phyloP scores from a whole-genome alignment of 1,140 invertebrate species.

The Pseudomyrmex gracilis region DNA sequence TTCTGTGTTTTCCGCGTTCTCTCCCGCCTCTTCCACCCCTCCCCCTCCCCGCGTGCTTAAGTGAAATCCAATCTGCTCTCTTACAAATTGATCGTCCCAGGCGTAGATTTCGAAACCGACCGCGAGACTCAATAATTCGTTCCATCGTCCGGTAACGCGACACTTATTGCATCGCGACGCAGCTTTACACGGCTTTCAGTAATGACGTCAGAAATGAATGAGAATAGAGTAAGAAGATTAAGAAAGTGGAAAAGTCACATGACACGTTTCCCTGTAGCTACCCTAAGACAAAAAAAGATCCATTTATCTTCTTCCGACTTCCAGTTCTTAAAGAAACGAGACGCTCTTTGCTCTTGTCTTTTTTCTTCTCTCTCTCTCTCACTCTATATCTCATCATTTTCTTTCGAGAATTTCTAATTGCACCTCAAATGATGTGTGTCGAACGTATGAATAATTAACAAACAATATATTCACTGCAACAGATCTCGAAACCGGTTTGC shows the following conservation, averaged over 20 bases:
- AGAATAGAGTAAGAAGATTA: constrained; percentile 50
- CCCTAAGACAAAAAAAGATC: constrained; percentile 30
- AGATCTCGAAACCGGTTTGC: no score
- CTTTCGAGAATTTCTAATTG: no score
- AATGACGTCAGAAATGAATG: constrained; percentile 7
- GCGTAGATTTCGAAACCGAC: constrained; percentile 51
- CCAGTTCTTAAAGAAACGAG: constrained; percentile 1
- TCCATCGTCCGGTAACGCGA: constrained; percentile 54
- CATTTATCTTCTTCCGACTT: constrained; percentile 5
- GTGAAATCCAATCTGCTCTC: constrained; percentile 51
- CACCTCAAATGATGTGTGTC: no score
- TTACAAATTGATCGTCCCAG: constrained; percentile 42
- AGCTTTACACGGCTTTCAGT: constrained; percentile 46
- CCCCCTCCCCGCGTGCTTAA: constrained; percentile 15
- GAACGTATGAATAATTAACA: no score
- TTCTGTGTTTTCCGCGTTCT: constrained; percentile 33
- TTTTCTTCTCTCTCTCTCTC: no score
- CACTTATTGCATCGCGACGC: constrained; percentile 59
- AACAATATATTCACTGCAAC: no score
- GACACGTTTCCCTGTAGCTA: constrained; percentile 21
- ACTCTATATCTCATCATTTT: no score
- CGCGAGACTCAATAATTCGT: constrained; percentile 28
- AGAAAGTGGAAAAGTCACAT: constrained; percentile 36
- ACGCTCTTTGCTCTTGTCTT: no score
- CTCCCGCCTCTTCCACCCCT: no score